A percentile compares a stretch with the other conserved stretches of the same genome.
Conservation (phyloP, 2,888 invertebrate genomes). For the Lacanobia wlatinum region DNA sequence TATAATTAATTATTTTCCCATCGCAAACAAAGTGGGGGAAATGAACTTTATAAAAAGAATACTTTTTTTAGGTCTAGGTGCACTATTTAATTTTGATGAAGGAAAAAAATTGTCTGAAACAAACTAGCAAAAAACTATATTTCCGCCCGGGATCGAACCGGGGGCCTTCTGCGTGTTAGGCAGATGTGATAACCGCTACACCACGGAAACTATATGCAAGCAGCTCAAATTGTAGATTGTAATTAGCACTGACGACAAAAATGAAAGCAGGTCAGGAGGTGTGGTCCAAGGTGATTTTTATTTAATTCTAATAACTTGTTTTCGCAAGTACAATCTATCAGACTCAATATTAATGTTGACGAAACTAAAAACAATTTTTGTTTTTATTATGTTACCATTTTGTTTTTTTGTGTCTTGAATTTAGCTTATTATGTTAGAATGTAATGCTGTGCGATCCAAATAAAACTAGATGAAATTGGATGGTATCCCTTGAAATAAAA, state of each 20-base stretch:
- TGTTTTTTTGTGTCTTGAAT: no score
- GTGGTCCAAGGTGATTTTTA: background rate
- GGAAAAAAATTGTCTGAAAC: background rate
- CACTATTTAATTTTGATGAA: no score
- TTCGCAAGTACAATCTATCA: background rate
- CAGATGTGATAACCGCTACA: conserved; percentile 98
- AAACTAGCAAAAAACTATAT: conserved; percentile 82
- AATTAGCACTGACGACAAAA: background rate
- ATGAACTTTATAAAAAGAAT: no score
- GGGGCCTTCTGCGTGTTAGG: conserved; percentile 98
- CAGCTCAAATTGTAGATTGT: background rate
- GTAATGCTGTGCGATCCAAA: background rate
- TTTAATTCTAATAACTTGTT: background rate
- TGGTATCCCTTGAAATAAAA: background rate
- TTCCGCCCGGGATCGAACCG: conserved; percentile 97
- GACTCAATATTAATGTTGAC: background rate
- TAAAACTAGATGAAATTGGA: conserved; percentile 3
- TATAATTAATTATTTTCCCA: no score
- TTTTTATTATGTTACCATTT: no score
- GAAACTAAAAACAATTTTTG: background rate
- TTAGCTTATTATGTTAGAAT: background rate
- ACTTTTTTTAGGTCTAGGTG: no score
- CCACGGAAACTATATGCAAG: conserved; percentile 92
- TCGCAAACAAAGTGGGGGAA: no score
- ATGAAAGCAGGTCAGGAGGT: background rate